Percentiles rank a stretch among this genome's conserved stretches.
phyloP scores from a whole-genome alignment of 2,888 invertebrate genomes.

The Pterobdella sp. region DNA sequence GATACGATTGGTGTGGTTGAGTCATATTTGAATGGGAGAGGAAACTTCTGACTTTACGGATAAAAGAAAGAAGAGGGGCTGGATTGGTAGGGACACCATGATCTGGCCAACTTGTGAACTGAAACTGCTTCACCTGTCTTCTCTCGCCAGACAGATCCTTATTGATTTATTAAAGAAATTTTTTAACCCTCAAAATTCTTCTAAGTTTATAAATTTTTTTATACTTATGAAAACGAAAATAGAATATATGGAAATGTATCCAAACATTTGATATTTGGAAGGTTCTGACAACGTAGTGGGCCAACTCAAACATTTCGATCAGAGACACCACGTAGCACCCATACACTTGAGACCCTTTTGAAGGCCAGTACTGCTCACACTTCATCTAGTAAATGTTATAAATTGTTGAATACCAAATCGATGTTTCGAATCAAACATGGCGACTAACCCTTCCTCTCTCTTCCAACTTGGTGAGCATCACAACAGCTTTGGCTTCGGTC shows the following conservation, averaged over 20 bases:
- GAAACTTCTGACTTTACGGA: constrained; percentile 71
- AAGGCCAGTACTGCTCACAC: constrained; percentile 86
- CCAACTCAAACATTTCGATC: constrained; percentile 87
- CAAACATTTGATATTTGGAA: constrained; percentile 57
- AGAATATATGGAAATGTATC: background rate
- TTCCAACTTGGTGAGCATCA: constrained; percentile 99
- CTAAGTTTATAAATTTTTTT: background rate
- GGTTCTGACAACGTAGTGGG: constrained; percentile 93
- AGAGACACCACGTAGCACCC: constrained; percentile 88
- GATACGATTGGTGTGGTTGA: constrained; percentile 57
- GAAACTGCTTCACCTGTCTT: constrained; percentile 89
- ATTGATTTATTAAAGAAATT: background rate
- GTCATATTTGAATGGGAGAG: constrained; percentile 85
- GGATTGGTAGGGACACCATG: constrained; percentile 97
- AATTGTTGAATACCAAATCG: background rate
- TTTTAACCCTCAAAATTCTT: background rate
- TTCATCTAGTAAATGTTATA: constrained; percentile 51
- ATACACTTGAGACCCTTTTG: constrained; percentile 84
- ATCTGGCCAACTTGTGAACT: constrained; percentile 99
- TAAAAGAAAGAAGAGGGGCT: constrained; percentile 92
- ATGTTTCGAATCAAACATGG: background rate
- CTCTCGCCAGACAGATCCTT: constrained; percentile 52
- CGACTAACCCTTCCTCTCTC: constrained; percentile 71
- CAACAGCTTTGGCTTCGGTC: constrained; percentile 80
- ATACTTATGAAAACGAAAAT: background rate